Evolutionary conservation across 30 jellyfish, hydroid and myxozoan species (phyloP).

Genomic region (Morbakka virulenta): DNA sequence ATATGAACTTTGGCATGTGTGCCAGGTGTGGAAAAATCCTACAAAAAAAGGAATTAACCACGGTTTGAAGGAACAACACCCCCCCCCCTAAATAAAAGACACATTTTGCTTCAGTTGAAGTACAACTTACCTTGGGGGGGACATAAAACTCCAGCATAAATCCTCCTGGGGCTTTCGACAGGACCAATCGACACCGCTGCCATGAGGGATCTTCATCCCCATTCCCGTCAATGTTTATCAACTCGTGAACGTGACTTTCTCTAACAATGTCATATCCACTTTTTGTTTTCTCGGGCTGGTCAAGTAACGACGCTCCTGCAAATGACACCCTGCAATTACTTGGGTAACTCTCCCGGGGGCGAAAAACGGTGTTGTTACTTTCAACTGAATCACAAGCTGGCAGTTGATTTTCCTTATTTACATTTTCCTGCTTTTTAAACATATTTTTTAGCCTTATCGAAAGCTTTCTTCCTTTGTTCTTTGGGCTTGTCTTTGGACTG

Average conservation of each 20-base stretch:
- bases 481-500: slow-evolving; percentile 71
- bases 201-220: slow-evolving; percentile 91
- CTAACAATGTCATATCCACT: slow-evolving; percentile 82
- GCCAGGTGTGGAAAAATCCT: no score
- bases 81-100: no score
- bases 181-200: slow-evolving; percentile 79
- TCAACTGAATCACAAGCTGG: slow-evolving; percentile 10
- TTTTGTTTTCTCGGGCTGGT: slow-evolving; percentile 60
- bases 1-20: no score
- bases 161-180: slow-evolving; percentile 97
- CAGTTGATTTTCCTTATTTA: slow-evolving; percentile 58
- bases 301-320: background rate
- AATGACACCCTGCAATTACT: background rate
- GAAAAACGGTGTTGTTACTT: background rate
- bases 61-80: no score
- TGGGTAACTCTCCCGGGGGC: background rate
- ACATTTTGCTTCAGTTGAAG: no score
- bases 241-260: slow-evolving; percentile 87
- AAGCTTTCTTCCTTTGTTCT: slow-evolving; percentile 42
- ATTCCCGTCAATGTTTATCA: slow-evolving; percentile 76
- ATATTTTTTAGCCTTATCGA: slow-evolving; percentile 76
- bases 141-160: slow-evolving; percentile 88
- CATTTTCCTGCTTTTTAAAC: slow-evolving; percentile 58
- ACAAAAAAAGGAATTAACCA: no score
- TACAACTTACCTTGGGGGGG: slow-evolving; percentile 92